Percentiles rank a stretch among this genome's conserved stretches.
Evolutionary conservation across 2,888 invertebrate genomes (phyloP).

Genomic region (Hirtodrosophila confusa): DNA sequence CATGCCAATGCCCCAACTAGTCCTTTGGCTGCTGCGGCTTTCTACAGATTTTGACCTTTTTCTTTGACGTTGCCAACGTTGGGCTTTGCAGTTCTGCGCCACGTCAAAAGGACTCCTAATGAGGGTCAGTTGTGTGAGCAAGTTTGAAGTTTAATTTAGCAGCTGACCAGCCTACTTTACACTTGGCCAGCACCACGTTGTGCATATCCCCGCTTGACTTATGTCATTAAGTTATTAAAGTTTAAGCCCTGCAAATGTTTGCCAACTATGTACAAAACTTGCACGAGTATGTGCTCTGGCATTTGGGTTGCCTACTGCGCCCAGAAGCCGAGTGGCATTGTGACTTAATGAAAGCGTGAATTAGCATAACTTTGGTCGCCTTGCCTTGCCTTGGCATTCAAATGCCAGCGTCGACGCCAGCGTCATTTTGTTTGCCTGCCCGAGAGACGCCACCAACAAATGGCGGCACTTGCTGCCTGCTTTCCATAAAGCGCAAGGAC

Average conservation of each 20-base stretch:
- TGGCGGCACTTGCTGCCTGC: slow-evolving; percentile 3
- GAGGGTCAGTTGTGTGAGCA: slow-evolving; percentile 61
- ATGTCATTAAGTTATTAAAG: slow-evolving; percentile 77
- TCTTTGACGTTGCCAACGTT: slow-evolving; percentile 14
- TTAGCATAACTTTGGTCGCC: slow-evolving; percentile 65
- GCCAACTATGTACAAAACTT: slow-evolving; percentile 68
- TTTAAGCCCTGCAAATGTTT: slow-evolving; percentile 66
- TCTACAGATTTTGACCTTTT: slow-evolving; percentile 61
- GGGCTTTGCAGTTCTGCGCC: slow-evolving; percentile 25
- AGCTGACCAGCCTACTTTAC: slow-evolving; percentile 74
- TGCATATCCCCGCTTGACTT: slow-evolving; percentile 46
- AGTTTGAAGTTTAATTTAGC: slow-evolving; percentile 69
- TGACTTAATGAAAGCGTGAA: slow-evolving; percentile 74
- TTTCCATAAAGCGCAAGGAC: slow-evolving; percentile 52
- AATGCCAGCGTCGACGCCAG: slow-evolving; percentile 14
- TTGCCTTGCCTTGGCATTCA: slow-evolving; percentile 44
- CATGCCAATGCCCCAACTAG: slow-evolving; percentile 13
- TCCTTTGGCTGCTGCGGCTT: slow-evolving; percentile 36
- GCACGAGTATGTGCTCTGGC: slow-evolving; percentile 24
- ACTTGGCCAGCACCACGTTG: slow-evolving; percentile 35
- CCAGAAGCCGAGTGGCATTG: slow-evolving; percentile 28
- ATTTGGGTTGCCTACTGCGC: slow-evolving; percentile 21
- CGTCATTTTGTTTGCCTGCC: slow-evolving; percentile 27
- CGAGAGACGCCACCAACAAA: slow-evolving; percentile 7
- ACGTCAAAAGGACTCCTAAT: slow-evolving; percentile 56